Evolutionary conservation across 2,113 vertebrate genomes (phyloP).

Genomic region (Cromileptes altivelis): DNA sequence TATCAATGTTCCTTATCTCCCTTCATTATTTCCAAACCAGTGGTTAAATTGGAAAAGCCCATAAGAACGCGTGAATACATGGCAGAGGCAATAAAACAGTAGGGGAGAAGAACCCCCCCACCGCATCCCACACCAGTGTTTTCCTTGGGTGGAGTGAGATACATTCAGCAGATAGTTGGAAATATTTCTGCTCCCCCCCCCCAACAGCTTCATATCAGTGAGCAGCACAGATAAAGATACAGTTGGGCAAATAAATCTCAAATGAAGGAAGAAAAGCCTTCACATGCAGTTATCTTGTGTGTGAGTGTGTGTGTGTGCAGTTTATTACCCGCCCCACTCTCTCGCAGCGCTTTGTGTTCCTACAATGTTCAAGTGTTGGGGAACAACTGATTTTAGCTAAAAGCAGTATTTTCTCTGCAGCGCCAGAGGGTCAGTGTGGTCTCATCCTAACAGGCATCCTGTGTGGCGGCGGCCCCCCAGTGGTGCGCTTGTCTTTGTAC

Average conservation of each 20-base stretch:
- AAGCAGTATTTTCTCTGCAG: constrained; percentile 45
- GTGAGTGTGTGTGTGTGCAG: constrained; percentile 32
- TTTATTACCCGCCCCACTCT: constrained; percentile 51
- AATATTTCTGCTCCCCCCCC: constrained; percentile 78
- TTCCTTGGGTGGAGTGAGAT: constrained; percentile 78
- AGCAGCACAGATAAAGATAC: constrained; percentile 82
- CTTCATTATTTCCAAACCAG: constrained; percentile 85
- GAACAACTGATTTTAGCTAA: constrained; percentile 54
- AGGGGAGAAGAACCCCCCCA: constrained; percentile 54
- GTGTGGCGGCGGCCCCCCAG: constrained; percentile 3
- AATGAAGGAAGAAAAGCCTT: constrained; percentile 76
- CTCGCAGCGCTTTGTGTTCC: constrained; percentile 40
- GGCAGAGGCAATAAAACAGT: constrained; percentile 84
- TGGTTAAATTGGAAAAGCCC: constrained; percentile 85
- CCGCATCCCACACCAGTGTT: constrained; percentile 60
- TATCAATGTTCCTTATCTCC: constrained; percentile 81
- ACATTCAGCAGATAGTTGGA: constrained; percentile 81
- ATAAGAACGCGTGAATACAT: constrained; percentile 83
- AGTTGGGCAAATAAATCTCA: constrained; percentile 82
- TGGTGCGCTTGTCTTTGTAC: constrained; percentile 12
- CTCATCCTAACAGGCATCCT: constrained; percentile 37
- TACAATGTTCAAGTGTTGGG: constrained; percentile 49
- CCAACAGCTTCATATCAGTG: constrained; percentile 78
- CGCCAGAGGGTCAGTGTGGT: constrained; percentile 34
- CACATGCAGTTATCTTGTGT: constrained; percentile 64